Conservation (phyloP, 2,888 invertebrate genomes). For the Ochropleura plecta region DNA sequence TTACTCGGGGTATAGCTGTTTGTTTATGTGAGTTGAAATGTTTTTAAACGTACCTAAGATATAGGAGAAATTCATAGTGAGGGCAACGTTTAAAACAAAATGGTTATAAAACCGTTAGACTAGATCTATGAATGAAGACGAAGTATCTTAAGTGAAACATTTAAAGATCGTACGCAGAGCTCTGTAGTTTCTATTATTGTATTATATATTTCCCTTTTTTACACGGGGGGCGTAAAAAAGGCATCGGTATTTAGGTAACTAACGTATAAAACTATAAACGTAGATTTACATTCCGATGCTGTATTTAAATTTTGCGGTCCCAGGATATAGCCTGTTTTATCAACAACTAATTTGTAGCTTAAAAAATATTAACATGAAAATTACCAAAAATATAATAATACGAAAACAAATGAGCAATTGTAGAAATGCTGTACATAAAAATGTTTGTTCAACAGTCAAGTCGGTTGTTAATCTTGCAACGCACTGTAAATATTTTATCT, state of each 20-base stretch:
- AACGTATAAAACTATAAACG: not conserved
- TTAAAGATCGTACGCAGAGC: not conserved
- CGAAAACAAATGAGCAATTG: not conserved
- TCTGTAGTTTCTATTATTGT: not conserved
- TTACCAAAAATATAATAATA: not conserved
- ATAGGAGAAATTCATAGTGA: too few relatives aligned
- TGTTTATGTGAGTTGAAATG: too few relatives aligned
- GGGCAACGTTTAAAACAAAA: too few relatives aligned
- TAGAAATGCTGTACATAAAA: not conserved
- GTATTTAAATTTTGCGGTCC: too few relatives aligned
- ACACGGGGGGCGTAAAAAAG: too few relatives aligned
- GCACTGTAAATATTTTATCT: slow-evolving; percentile 52
- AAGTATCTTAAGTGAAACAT: not conserved
- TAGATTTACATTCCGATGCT: too few relatives aligned
- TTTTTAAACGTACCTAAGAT: too few relatives aligned
- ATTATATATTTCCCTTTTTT: too few relatives aligned
- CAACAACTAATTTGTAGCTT: not conserved
- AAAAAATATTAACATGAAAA: not conserved
- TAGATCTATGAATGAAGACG: not conserved
- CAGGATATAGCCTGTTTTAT: not conserved
- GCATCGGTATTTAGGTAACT: not conserved
- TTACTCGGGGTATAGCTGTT: too few relatives aligned
- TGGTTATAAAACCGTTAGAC: not conserved
- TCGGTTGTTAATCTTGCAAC: slow-evolving; percentile 21
- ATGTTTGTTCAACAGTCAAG: not conserved